Percentiles rank a stretch among this genome's conserved stretches.
These are phyloP conservation scores for Grantiella picta DNA, from an alignment of 2,113 vertebrate genomes.

Conservation along the genomic window DNA sequence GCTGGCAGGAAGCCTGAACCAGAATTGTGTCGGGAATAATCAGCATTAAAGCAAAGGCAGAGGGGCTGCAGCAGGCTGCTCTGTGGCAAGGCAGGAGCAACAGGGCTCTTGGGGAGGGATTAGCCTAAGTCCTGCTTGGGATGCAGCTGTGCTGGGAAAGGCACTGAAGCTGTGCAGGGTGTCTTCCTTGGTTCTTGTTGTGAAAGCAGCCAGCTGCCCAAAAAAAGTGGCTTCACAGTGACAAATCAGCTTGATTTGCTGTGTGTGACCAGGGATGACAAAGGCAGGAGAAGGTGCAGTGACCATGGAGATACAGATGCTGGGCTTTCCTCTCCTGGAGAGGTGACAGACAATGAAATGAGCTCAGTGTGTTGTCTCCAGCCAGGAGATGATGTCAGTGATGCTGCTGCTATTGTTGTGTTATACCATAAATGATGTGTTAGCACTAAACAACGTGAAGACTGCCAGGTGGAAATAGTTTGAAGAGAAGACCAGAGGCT, in stretches of 20 bases:
- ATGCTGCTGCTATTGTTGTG: neutral
- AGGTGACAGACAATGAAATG: neutral
- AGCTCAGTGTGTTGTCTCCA: neutral
- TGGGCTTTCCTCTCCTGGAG: neutral
- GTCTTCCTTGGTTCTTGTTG: neutral
- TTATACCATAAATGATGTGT: neutral
- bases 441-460: neutral
- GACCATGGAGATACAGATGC: neutral
- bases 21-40: conserved; percentile 59
- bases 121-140: neutral
- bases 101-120: conserved; percentile 11
- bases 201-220: neutral
- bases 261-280: neutral
- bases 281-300: neutral
- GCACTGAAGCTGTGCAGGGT: neutral
- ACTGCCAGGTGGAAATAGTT: neutral
- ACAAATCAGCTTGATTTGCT: neutral
- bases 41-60: conserved; percentile 49
- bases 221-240: neutral
- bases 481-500: neutral
- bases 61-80: conserved; percentile 29
- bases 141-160: neutral
- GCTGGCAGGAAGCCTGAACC: conserved; percentile 63
- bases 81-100: neutral
- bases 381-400: neutral